Base-by-base conservation (phyloP, 2,888 invertebrate genomes). In the Acholoe squamosa region DNA sequence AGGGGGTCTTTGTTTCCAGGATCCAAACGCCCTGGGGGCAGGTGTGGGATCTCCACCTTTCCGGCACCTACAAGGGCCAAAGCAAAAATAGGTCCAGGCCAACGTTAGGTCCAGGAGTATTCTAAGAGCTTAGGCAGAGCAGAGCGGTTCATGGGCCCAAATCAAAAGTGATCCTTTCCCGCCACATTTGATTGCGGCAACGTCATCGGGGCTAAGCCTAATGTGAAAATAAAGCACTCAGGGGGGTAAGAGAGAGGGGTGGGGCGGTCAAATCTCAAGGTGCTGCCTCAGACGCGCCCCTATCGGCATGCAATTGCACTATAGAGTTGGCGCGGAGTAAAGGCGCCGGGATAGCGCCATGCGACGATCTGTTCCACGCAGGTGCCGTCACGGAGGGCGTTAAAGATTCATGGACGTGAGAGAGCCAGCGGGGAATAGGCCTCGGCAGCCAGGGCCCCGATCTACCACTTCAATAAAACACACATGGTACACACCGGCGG, bases 141-240 rank as follows among this genome's bases (percentile, higher is more conserved):
- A 61, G 61, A 19, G 19, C 1, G 61, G 61, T 25, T 31, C 3
- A n/a, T 77, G 25, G 25, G 34, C 5, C 77, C 31, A 77, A 77
- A 77, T 77, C 77, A 28, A 28, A 33, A 25, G 33, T 77, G 33
- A 77, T 33, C 34, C 77, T n/a, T 28, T 3, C 12, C 14, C 3
- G n/a, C 61, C 61, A 43, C 43, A 61, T 61, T 61, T n/a, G 61
- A 61, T 61, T 61, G 61, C 61, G 61, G 61, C 61, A 12, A n/a
- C 25, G 77, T 77, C 77, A 77, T 77, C 16, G 77, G 31, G 77
- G 77, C 77, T 25, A 77, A 34, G 34, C 34, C 34, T 84, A 84
- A 84, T 84, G 84, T 51, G 84, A 84, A 84, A 84, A 51, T 84
- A 84, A 84, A 84, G n/a, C 84, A 51, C 43, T n/a, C 51, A 43